Evolutionary conservation across 2,888 invertebrate species (phyloP), one percentile per base, ranked within the genome.

Genomic region (Dryobotodes eremita): DNA sequence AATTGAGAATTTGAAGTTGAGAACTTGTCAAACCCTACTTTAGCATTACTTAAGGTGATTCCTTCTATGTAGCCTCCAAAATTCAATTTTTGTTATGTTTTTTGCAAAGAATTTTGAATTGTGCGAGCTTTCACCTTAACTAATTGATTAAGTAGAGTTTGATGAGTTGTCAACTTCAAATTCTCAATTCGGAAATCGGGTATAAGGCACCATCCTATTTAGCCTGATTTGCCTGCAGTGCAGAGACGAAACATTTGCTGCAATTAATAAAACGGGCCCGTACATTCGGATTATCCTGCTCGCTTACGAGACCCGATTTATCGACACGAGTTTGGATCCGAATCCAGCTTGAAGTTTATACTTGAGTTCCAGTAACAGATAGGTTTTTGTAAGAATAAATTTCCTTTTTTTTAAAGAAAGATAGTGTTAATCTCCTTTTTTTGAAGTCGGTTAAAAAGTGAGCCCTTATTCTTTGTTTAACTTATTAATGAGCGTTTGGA

Each of bases 211-310:
- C n/a, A 42, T 36, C 42, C n/a, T 66, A 55, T 26, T 62, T n/a
- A 66, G 42, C 53, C 62, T 57, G 68, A 79, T 77, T 72, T 66
- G 46, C 53, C 84, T 81, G 89, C 80, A 87, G 42, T 77, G 75
- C 83, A 80, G 70, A 72, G 82, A 84, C 81, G 77, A 77, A 82
- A 83, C 83, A 86, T 86, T 86, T 80, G 78, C 80, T 83, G 89
- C 90, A 91, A 91, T 93, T 93, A 92, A 92, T 92, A 92, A 91
- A 89, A 84, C 88, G 87, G 80, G 80, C 73, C 85, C 85, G 88
- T 81, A 84, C 85, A 82, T 82, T 84, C 76, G 88, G 92, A 89
- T 92, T 91, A 92, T 87, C 90, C 88, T 84, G 84, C 86, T 83
- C 88, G 89, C 89, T 87, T 89, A 89, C 80, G 85, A 85, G 86